Conservation (phyloP, 1,140 invertebrate genomes). For the Rhynchophorus ferrugineus region DNA sequence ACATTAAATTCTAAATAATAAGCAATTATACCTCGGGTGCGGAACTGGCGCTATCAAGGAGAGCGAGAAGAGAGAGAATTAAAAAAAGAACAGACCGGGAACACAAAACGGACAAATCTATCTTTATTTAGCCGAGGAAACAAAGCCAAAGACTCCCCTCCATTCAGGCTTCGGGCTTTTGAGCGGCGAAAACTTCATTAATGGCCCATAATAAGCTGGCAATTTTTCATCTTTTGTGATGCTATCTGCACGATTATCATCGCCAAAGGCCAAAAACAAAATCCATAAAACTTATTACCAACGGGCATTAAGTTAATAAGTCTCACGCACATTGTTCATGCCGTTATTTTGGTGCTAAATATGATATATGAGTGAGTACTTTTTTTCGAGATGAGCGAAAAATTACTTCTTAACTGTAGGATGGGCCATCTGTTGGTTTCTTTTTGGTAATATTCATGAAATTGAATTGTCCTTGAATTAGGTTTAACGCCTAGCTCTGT, state of each 20-base stretch:
- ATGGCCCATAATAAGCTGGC: background rate
- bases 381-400: background rate
- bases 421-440: no score
- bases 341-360: conserved; percentile 9
- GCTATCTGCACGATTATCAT: conserved; percentile 1
- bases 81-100: no score
- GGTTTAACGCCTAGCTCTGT: no score
- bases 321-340: conserved; percentile 5
- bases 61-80: background rate
- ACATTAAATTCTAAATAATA: no score
- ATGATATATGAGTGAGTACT: conserved; percentile 3
- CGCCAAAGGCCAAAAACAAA: background rate
- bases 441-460: no score
- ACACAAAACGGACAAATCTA: background rate
- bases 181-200: background rate
- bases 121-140: background rate
- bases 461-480: no score
- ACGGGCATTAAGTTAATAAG: conserved; percentile 17
- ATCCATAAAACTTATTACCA: conserved; percentile 3
- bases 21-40: conserved; percentile 10
- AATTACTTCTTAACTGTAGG: no score
- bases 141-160: background rate
- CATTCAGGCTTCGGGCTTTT: background rate
- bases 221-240: conserved; percentile 4
- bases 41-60: conserved; percentile 5